phyloP scores from a whole-genome alignment of 2,888 invertebrate genomes.

The Hirtodrosophila histrioides region DNA sequence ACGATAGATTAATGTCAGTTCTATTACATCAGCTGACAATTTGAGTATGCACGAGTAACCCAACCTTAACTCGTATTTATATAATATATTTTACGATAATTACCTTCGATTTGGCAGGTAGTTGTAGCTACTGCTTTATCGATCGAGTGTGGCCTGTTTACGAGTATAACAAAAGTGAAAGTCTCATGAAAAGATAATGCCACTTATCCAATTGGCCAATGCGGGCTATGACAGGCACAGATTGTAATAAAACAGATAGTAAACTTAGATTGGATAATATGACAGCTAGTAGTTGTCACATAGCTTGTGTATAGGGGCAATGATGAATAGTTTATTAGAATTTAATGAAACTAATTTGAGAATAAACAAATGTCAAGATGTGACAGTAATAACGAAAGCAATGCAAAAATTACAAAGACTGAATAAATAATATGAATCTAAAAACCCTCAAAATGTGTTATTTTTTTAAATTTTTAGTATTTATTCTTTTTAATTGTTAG shows the following conservation, averaged over 20 bases:
- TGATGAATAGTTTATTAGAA: slow-evolving; percentile 9
- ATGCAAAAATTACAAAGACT: no score
- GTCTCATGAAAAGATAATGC: slow-evolving; percentile 31
- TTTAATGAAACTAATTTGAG: slow-evolving; percentile 13
- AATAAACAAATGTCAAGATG: neutral
- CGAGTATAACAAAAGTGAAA: slow-evolving; percentile 35
- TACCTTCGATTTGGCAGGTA: slow-evolving; percentile 30
- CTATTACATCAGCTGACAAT: slow-evolving; percentile 18
- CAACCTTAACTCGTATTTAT: no score
- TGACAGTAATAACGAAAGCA: no score
- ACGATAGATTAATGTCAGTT: slow-evolving; percentile 26
- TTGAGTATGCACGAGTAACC: slow-evolving; percentile 1
- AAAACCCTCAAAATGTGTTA: neutral
- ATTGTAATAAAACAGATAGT: slow-evolving; percentile 25
- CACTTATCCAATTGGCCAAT: slow-evolving; percentile 23
- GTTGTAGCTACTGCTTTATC: slow-evolving; percentile 26
- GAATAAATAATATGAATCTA: no score
- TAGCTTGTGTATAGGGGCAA: no score
- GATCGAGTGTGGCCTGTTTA: slow-evolving; percentile 13
- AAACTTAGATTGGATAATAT: slow-evolving; percentile 13
- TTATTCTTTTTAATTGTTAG: neutral
- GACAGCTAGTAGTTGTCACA: slow-evolving; percentile 14
- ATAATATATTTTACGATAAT: slow-evolving; percentile 32
- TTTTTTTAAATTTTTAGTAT: neutral
- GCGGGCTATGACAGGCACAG: neutral